Evolutionary conservation across 1,140 invertebrate species (phyloP).

Genomic region (Battus philenor): DNA sequence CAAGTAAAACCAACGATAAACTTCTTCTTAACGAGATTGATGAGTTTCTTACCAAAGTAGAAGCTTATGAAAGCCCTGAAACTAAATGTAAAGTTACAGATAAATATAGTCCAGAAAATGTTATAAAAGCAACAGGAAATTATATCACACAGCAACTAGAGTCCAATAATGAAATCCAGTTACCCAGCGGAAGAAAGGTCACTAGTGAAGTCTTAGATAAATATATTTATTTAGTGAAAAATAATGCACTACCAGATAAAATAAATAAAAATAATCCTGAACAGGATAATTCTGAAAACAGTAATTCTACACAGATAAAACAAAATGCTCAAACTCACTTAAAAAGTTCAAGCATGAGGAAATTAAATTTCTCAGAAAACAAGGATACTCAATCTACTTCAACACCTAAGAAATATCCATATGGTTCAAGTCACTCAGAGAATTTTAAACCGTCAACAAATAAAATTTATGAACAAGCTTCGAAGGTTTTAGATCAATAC

Average conservation of each 20-base stretch:
- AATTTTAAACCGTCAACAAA: conserved; percentile 55
- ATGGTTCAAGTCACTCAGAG: conserved; percentile 33
- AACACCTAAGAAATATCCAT: conserved; percentile 45
- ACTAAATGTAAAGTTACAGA: conserved; percentile 34
- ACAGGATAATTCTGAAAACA: conserved; percentile 21
- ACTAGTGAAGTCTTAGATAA: conserved; percentile 55
- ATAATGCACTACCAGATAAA: conserved; percentile 25
- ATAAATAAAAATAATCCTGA: conserved; percentile 21
- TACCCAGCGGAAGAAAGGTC: conserved; percentile 52
- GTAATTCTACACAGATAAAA: conserved; percentile 16
- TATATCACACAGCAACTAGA: conserved; percentile 54
- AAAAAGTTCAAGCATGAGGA: conserved; percentile 48
- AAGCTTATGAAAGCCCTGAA: conserved; percentile 65
- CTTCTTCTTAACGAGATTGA: conserved; percentile 74
- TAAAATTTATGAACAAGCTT: conserved; percentile 56
- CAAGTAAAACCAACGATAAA: conserved; percentile 67
- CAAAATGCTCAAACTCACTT: conserved; percentile 12
- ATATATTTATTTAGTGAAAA: conserved; percentile 66
- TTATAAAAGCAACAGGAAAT: conserved; percentile 55
- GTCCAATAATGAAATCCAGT: conserved; percentile 35
- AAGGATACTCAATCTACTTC: conserved; percentile 61
- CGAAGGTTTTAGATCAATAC: conserved; percentile 62
- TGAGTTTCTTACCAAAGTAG: conserved; percentile 74
- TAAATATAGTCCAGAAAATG: conserved; percentile 45
- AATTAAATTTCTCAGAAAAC: conserved; percentile 51